phyloP scores from a whole-genome alignment of 2,113 vertebrate species.

The Lepidothrix coronata region DNA sequence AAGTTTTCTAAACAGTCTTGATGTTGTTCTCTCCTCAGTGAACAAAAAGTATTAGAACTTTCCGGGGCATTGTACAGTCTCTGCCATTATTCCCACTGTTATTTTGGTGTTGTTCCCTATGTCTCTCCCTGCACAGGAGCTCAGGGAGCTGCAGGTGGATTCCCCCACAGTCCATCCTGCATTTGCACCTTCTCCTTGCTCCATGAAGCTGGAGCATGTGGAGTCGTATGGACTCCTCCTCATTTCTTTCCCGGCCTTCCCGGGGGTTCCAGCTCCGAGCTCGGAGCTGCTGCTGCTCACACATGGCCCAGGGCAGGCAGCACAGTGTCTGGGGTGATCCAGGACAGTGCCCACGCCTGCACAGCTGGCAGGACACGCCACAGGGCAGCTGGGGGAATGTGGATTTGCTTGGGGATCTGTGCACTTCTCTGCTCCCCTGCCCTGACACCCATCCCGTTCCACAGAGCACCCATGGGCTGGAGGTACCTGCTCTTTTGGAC shows the following conservation, averaged over 20 bases:
- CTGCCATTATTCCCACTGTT: too few species aligned
- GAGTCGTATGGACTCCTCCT: neutral
- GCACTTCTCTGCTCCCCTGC: neutral
- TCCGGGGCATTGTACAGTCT: neutral
- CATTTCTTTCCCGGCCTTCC: neutral
- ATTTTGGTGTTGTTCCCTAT: rapidly evolving
- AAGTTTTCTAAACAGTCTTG: neutral
- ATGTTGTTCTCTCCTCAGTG: neutral
- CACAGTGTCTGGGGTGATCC: neutral
- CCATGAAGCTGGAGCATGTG: rapidly evolving
- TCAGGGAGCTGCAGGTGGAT: neutral
- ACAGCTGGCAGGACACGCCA: neutral
- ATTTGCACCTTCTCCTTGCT: neutral
- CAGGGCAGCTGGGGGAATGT: neutral
- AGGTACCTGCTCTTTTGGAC: neutral
- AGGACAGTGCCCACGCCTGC: neutral
- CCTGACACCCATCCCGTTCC: neutral
- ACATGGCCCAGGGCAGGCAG: neutral
- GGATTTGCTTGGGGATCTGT: rapidly evolving
- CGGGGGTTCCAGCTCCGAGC: neutral
- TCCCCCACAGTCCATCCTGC: neutral
- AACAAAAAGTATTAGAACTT: neutral
- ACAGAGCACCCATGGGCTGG: rapidly evolving
- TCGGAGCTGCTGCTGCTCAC: neutral
- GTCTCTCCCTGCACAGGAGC: rapidly evolving